Base-by-base conservation (phyloP, 1,140 invertebrate genomes). In the Lepidurus packardi region DNA sequence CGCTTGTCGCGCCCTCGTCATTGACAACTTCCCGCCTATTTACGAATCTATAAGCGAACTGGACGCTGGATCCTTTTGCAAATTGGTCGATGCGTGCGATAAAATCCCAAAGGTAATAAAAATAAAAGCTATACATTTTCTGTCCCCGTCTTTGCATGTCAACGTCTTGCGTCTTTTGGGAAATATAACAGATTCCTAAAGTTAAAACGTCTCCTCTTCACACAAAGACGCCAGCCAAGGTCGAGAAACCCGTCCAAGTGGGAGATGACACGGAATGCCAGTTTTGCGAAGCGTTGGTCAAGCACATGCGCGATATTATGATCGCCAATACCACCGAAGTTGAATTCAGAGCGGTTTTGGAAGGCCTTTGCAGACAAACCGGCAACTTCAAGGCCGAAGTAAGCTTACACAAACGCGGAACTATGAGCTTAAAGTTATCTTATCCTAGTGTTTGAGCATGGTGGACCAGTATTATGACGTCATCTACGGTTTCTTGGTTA, bases 311-410 rank as follows among this genome's bases (percentile, higher is more conserved):
- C 79, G 92, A 95, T 84, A 86, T 94, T 25, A 84, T 96, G 0
- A 87, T 93, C 43, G 90, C 93, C n/a, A 95, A 96, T 82, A 94
- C 94, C 1, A 94, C 94, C 0, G 90, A 93, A 84, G 80, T 85
- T 1, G 93, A 95, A 86, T 96, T 96, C 84, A 88, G 91, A 83
- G 85, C 89, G 82, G 90, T 95, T 2, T 84, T 95, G 13, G 84
- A 90, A 82, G 93, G 92, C 78, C 83, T 96, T 25, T 96, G 94
- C 84, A 92, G 91, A 80, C 91, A 94, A 85, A 91, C 90, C 1
- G 89, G 89, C 79, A 88, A 87, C 43, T 94, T 88, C 77, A 82
- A 85, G 41, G 42, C 83, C 34, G 86, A 89, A 82, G 87, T 87
- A 82, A 78, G 42, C 78, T 77, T 73, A 77, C 77, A 8, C 24